These are phyloP conservation scores for Masticophis lateralis DNA, from an alignment of 2,797 vertebrate genomes.

Conservation along the genomic window DNA sequence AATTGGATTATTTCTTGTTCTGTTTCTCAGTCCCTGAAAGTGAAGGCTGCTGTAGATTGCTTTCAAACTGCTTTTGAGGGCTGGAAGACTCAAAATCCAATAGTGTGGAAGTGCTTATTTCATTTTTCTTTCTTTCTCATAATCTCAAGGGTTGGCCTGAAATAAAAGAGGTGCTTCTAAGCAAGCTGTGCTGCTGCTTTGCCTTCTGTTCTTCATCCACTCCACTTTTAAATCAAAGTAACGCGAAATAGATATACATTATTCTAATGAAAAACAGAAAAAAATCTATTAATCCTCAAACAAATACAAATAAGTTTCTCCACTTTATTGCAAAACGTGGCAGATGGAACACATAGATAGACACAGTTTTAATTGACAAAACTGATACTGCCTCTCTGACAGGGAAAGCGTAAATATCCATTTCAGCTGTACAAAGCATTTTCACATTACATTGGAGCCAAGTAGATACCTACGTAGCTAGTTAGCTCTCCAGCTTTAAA, in stretches of 20 bases:
- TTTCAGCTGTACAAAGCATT: constrained; percentile 16
- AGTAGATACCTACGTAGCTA: constrained; percentile 9
- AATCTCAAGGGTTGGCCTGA: background rate
- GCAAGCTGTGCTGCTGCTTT: background rate
- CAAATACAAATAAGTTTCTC: background rate
- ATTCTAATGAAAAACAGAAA: background rate
- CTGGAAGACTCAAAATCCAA: background rate
- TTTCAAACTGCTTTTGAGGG: background rate
- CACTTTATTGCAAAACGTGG: background rate
- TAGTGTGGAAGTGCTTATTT: background rate
- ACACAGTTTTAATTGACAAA: constrained; percentile 12
- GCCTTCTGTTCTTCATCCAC: background rate
- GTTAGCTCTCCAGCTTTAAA: constrained; percentile 15
- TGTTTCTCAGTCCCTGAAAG: background rate
- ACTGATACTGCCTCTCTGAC: background rate
- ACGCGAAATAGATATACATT: background rate
- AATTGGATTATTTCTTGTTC: background rate
- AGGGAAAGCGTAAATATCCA: constrained; percentile 25
- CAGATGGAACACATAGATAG: background rate
- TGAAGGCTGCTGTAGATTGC: background rate
- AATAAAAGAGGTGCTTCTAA: background rate
- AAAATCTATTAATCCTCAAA: background rate
- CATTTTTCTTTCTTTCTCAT: background rate
- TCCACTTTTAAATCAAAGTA: constrained; percentile 11
- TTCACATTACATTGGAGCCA: background rate